Conservation (phyloP, 2,113 vertebrate species). For the Pachypanchax playfairii region DNA sequence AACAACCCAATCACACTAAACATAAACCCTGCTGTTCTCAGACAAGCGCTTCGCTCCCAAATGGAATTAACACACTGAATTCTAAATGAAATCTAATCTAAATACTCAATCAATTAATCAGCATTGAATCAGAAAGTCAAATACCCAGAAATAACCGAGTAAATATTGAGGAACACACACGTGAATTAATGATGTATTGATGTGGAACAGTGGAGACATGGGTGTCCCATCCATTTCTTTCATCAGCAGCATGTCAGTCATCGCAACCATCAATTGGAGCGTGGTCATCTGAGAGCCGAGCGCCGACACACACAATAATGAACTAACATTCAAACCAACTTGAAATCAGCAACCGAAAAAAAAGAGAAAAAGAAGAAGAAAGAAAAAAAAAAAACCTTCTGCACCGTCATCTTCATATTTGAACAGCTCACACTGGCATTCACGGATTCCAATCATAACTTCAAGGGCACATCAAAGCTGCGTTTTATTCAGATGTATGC, state of each 20-base stretch:
- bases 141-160: conserved; percentile 49
- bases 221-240: conserved; percentile 32
- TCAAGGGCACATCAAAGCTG: conserved; percentile 73
- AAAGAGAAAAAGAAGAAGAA: neutral
- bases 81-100: conserved; percentile 37
- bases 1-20: conserved; percentile 14
- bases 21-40: conserved; percentile 16
- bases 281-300: conserved; percentile 44
- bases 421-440: conserved; percentile 32
- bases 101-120: conserved; percentile 49
- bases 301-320: conserved; percentile 38
- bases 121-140: conserved; percentile 46
- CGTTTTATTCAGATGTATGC: conserved; percentile 66
- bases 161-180: conserved; percentile 49
- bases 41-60: conserved; percentile 8
- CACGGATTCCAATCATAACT: conserved; percentile 67
- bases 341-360: conserved; percentile 46
- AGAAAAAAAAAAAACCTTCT: neutral
- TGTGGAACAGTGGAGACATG: conserved; percentile 13
- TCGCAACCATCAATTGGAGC: conserved; percentile 56
- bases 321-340: conserved; percentile 28
- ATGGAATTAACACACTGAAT: conserved; percentile 33
- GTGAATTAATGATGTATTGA: conserved; percentile 48
- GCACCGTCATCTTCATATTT: conserved; percentile 1
- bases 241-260: conserved; percentile 65